phyloP scores from a whole-genome alignment of 1,140 invertebrate species.

The Cyphomyrmex costatus region DNA sequence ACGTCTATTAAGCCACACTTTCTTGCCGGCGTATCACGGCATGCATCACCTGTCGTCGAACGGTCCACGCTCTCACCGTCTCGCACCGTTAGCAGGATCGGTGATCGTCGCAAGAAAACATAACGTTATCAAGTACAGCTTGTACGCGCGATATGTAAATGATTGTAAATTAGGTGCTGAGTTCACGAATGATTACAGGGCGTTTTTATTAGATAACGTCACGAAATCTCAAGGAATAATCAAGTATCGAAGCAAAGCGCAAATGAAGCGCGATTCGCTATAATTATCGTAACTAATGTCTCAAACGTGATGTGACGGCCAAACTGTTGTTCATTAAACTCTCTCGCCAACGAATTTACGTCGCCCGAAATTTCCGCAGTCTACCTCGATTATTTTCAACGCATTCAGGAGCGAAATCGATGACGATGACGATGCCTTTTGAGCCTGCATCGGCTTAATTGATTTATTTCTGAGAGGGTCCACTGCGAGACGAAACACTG shows the following conservation, averaged over 20 bases:
- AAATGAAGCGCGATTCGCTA: slow-evolving; percentile 17
- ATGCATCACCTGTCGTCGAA: slow-evolving; percentile 59
- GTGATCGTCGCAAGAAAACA: slow-evolving; percentile 42
- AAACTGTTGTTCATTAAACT: background rate
- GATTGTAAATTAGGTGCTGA: slow-evolving; percentile 31
- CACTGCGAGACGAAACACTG: slow-evolving; percentile 55
- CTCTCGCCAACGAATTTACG: background rate
- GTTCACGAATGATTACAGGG: background rate
- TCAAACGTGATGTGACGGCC: slow-evolving; percentile 5
- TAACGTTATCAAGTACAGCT: slow-evolving; percentile 32
- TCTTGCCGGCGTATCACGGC: slow-evolving; percentile 47
- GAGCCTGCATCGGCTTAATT: slow-evolving; percentile 76
- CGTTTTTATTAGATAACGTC: slow-evolving; percentile 6
- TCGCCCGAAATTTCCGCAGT: slow-evolving; percentile 35
- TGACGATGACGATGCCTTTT: slow-evolving; percentile 76
- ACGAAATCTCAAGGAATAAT: slow-evolving; percentile 9
- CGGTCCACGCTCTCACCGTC: slow-evolving; percentile 17
- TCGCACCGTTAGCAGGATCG: slow-evolving; percentile 13
- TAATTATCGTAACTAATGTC: slow-evolving; percentile 43
- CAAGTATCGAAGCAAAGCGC: background rate
- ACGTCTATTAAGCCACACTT: slow-evolving; percentile 51
- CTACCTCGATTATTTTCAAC: slow-evolving; percentile 68
- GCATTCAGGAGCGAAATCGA: slow-evolving; percentile 57
- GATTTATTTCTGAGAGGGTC: slow-evolving; percentile 77
- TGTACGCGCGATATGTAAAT: slow-evolving; percentile 48